Evolutionary conservation across 2,888 invertebrate species (phyloP).

Genomic region (Sepiola atlantica): DNA sequence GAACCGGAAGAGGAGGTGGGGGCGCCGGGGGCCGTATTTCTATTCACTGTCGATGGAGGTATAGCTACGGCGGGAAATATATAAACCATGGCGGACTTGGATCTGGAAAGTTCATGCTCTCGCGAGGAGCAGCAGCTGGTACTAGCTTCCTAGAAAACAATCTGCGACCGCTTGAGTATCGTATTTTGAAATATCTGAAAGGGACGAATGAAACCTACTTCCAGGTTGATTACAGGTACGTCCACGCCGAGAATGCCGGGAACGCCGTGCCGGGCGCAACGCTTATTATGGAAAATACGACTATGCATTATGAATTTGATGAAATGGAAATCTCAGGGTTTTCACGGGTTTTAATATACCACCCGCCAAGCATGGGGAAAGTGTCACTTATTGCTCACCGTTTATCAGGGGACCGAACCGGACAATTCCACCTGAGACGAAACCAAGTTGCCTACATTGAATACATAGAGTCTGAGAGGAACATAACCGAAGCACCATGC

Average conservation of each 20-base stretch:
- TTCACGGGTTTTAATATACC: constrained; percentile 60
- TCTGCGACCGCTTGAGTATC: constrained; percentile 61
- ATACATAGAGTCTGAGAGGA: constrained; percentile 62
- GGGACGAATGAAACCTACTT: constrained; percentile 59
- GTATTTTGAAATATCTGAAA: constrained; percentile 60
- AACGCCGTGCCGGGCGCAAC: constrained; percentile 59
- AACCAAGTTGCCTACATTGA: constrained; percentile 59
- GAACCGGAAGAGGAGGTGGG: constrained; percentile 57
- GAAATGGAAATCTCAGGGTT: constrained; percentile 62
- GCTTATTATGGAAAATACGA: constrained; percentile 61
- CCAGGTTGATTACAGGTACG: constrained; percentile 57
- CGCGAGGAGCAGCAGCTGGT: constrained; percentile 64
- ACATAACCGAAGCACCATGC: constrained; percentile 65
- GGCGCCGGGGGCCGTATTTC: constrained; percentile 64
- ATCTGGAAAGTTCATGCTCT: constrained; percentile 51
- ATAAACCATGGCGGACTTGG: constrained; percentile 58
- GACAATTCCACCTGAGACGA: constrained; percentile 60
- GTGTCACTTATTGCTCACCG: constrained; percentile 59
- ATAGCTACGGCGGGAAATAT: constrained; percentile 62
- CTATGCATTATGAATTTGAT: constrained; percentile 60
- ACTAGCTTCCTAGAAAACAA: constrained; percentile 65
- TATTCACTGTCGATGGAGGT: constrained; percentile 63
- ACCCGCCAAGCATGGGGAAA: constrained; percentile 51
- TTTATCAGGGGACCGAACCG: constrained; percentile 64
- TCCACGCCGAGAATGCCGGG: constrained; percentile 63